Conservation (phyloP, 1,140 invertebrate genomes). For the Muscidifurax raptorellus region DNA sequence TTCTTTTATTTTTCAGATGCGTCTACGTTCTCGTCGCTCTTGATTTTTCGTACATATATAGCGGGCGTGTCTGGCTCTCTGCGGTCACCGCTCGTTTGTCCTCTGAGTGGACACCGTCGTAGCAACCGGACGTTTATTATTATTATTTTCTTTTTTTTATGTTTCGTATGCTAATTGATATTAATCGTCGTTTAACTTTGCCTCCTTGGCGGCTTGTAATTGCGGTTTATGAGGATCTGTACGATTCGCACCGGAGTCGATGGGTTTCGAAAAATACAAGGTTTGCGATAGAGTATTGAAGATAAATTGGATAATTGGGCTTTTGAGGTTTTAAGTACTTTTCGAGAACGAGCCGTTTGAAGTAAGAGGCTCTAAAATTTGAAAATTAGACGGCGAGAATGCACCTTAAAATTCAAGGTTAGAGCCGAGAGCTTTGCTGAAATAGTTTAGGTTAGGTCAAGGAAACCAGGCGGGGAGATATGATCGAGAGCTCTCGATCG, state of each 20-base stretch:
- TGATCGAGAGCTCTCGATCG: slow-evolving; percentile 6
- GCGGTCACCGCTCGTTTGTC: slow-evolving; percentile 8
- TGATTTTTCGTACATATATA: background rate
- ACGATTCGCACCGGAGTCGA: too few relatives aligned
- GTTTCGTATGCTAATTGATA: background rate
- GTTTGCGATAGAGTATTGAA: background rate
- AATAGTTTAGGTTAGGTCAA: background rate
- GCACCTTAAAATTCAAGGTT: background rate
- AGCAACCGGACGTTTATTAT: background rate
- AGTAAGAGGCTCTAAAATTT: background rate
- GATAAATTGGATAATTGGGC: too few relatives aligned
- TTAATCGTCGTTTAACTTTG: slow-evolving; percentile 11
- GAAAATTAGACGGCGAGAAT: background rate
- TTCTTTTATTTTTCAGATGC: slow-evolving; percentile 2
- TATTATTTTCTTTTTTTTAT: background rate
- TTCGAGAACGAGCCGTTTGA: too few relatives aligned
- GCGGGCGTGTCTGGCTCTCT: background rate
- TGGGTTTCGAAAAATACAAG: too few relatives aligned
- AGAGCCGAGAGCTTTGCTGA: background rate
- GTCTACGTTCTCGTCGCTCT: slow-evolving; percentile 4
- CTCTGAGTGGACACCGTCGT: background rate
- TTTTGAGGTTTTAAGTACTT: too few relatives aligned
- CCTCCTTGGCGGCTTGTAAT: background rate
- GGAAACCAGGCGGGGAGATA: background rate
- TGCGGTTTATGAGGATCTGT: background rate